These are phyloP conservation scores for Silurus glanis DNA, from an alignment of 2,113 vertebrate genomes.

Conservation along the genomic window DNA sequence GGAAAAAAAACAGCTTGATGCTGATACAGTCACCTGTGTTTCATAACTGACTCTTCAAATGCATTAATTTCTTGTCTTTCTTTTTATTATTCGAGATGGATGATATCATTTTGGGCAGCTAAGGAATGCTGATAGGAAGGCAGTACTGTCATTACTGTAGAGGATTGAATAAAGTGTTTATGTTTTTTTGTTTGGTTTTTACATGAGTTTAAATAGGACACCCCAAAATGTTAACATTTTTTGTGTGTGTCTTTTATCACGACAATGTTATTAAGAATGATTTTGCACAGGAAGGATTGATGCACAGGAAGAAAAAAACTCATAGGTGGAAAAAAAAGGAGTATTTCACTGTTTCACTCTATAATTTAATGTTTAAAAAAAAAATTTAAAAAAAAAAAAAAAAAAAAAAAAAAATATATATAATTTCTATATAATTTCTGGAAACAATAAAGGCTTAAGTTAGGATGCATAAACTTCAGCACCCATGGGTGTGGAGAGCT, in stretches of 20 bases:
- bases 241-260: not conserved
- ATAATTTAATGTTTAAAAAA: not conserved
- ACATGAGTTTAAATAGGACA: not conserved
- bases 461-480: conserved; percentile 26
- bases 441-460: not conserved
- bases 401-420: too few species aligned
- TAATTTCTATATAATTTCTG: too few species aligned
- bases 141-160: not conserved
- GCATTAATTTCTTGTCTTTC: not conserved
- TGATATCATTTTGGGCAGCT: not conserved
- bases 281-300: not conserved
- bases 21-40: not conserved
- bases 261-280: not conserved
- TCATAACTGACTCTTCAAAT: not conserved
- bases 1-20: not conserved
- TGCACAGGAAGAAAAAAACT: not conserved
- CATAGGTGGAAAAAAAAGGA: not conserved
- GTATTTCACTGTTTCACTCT: not conserved
- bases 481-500: conserved; percentile 20
- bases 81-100: not conserved
- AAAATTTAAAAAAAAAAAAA: not conserved
- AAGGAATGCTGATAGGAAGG: not conserved
- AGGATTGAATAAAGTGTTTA: not conserved
- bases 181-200: not conserved
- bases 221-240: not conserved